A percentile compares a stretch with the other conserved stretches of the same genome.
These are phyloP conservation scores for Hippocampus kuda DNA, from an alignment of 2,797 vertebrate genomes.

Conservation along the genomic window DNA sequence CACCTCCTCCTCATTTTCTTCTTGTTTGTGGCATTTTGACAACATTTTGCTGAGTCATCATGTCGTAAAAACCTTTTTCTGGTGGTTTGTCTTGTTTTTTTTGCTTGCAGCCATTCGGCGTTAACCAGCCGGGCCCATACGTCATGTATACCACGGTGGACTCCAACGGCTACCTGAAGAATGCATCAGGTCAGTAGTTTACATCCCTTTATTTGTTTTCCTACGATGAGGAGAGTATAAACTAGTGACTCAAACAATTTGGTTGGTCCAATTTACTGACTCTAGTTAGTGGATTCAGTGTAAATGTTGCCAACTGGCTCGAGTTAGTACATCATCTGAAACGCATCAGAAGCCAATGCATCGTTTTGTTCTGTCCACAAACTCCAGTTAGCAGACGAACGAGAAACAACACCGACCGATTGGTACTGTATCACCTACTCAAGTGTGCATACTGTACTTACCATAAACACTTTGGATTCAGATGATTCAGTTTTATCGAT, in stretches of 20 bases:
- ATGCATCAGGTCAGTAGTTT: constrained; percentile 81
- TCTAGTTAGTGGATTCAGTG: not conserved
- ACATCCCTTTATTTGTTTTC: not conserved
- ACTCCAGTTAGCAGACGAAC: not conserved
- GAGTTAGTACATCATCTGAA: not conserved
- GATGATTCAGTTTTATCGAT: not conserved
- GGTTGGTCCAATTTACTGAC: not conserved
- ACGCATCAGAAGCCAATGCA: not conserved
- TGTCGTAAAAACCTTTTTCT: not conserved
- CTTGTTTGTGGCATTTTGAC: constrained; percentile 11
- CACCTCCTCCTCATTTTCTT: constrained; percentile 38
- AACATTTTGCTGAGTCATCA: not conserved
- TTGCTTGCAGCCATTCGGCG: constrained; percentile 85
- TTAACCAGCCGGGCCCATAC: constrained; percentile 95
- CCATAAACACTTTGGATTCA: not conserved
- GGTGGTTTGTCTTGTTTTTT: constrained; percentile 11
- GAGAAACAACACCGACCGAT: not conserved
- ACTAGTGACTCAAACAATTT: not conserved
- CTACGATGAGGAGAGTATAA: not conserved
- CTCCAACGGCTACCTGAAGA: constrained; percentile 88
- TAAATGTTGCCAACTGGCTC: not conserved
- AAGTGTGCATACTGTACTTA: not conserved
- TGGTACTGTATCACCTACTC: not conserved
- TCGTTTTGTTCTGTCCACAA: not conserved
- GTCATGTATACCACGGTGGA: constrained; percentile 94